Base-by-base conservation (phyloP, 2,113 vertebrate genomes). In the Psittacula cyanocephala region DNA sequence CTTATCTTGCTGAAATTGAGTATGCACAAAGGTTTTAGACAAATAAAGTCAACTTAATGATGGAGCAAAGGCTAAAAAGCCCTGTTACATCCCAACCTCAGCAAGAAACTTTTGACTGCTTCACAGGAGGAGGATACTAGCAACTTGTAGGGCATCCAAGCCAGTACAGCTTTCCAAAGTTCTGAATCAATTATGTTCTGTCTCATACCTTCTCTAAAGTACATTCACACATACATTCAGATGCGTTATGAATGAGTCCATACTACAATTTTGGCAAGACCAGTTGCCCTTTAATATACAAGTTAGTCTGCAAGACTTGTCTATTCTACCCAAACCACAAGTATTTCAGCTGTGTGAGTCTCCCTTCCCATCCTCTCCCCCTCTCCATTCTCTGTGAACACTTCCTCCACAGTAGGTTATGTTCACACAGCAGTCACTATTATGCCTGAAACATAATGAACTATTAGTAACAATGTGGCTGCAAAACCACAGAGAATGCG, bases 391-490 rank as follows among this genome's bases (percentile, higher is more conserved):
- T 59, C 57, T 20, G 35, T 77, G 24, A 80, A 27, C 7, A 6
- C 9, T 55, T 72, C 35, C 49, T 74, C 12, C n/a, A 29, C 33
- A 31, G 27, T 5, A 60, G 41, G 20, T 44, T 29, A 25, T 1
- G 29, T 27, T 65, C 63, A 69, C 39, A 12, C 33, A 57, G 79
- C 16, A 49, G 46, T 24, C 60, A 35, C 52, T 25, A 9, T 41
- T 39, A 33, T 1, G 11, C 35, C 67, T 5, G 4, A 85, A 63
- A 60, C 23, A 27, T 1, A 44, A 55, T 5, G 10, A 96, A 27
- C n/a, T 60, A 16, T 8, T 8, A 37, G 41, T 22, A 72, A 47
- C 1, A 28, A 4, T 0, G 2, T 3, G 15, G 62, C 74, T 50
- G 15, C 63, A 83, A 55, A 50, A 50, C 3, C 41, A 37, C 41